Evolutionary conservation across 1,140 invertebrate species (phyloP).

Genomic region (Limonius californicus): DNA sequence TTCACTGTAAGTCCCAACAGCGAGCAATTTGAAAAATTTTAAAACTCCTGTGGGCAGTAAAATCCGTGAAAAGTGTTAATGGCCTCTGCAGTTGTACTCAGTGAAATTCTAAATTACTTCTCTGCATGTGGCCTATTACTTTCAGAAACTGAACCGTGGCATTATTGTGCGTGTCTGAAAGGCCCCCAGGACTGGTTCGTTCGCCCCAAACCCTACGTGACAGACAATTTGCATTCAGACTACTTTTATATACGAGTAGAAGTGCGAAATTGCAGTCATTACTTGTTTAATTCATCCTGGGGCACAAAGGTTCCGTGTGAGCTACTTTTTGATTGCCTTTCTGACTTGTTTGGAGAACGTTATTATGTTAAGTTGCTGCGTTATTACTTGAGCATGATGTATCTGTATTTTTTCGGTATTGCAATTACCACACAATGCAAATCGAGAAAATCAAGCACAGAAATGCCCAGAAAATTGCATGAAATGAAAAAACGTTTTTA

Average conservation of each 20-base stretch:
- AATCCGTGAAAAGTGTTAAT: neutral
- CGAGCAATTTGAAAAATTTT: neutral
- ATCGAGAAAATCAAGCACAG: too few relatives aligned
- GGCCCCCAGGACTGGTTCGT: conserved; percentile 6
- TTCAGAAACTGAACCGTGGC: neutral
- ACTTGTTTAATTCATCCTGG: neutral
- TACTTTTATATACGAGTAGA: conserved; percentile 4
- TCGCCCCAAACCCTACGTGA: conserved; percentile 2
- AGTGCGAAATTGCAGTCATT: conserved; percentile 6
- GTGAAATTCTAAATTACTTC: conserved; percentile 4
- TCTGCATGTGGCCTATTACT: conserved; percentile 9
- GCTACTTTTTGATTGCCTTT: too few relatives aligned
- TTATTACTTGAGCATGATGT: too few relatives aligned
- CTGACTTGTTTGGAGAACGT: too few relatives aligned
- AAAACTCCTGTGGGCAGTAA: neutral
- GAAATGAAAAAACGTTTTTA: too few relatives aligned
- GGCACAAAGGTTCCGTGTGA: too few relatives aligned
- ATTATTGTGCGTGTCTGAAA: conserved; percentile 8
- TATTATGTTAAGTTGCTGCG: too few relatives aligned
- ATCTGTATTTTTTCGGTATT: too few relatives aligned
- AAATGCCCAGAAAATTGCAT: too few relatives aligned
- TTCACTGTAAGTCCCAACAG: too few relatives aligned
- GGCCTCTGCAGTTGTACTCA: neutral
- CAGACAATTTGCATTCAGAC: neutral
- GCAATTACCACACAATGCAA: too few relatives aligned